These are phyloP conservation scores for Drosophila acutilabella DNA, from an alignment of 2,888 invertebrate species.

Conservation along the genomic window DNA sequence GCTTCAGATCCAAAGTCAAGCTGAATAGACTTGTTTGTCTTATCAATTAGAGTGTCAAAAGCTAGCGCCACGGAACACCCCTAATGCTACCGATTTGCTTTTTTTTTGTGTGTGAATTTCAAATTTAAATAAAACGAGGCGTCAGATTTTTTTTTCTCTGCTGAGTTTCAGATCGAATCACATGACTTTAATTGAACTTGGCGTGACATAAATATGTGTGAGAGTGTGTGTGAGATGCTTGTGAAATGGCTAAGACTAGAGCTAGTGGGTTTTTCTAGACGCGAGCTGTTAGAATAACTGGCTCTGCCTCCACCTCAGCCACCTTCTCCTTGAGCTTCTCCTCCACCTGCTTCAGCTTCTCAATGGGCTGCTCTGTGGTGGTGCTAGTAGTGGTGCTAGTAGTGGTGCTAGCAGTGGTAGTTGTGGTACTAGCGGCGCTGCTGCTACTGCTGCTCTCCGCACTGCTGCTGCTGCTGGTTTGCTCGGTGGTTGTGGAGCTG, in stretches of 20 bases:
- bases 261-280: conserved; percentile 62
- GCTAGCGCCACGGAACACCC: conserved; percentile 19
- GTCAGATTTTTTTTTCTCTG: conserved; percentile 5
- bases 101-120: conserved; percentile 62
- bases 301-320: conserved; percentile 84
- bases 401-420: conserved; percentile 9
- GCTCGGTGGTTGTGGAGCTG: conserved; percentile 26
- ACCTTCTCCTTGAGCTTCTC: conserved; percentile 83
- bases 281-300: conserved; percentile 83
- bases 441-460: conserved; percentile 53
- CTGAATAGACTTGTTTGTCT: conserved; percentile 33
- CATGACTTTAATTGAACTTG: conserved; percentile 76
- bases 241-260: conserved; percentile 49
- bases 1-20: not conserved
- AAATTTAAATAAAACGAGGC: conserved; percentile 64
- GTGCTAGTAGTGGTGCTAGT: conserved; percentile 47
- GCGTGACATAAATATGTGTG: conserved; percentile 66
- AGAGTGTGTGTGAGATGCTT: conserved; percentile 22
- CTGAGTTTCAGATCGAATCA: conserved; percentile 61
- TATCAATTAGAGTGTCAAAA: conserved; percentile 67
- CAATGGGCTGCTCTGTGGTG: conserved; percentile 65
- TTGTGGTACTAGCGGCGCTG: conserved; percentile 13
- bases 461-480: conserved; percentile 24
- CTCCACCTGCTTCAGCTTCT: conserved; percentile 78
- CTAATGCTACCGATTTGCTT: conserved; percentile 14